Evolutionary conservation across 2,113 vertebrate species (phyloP).

Genomic region (Microtus oregoni): DNA sequence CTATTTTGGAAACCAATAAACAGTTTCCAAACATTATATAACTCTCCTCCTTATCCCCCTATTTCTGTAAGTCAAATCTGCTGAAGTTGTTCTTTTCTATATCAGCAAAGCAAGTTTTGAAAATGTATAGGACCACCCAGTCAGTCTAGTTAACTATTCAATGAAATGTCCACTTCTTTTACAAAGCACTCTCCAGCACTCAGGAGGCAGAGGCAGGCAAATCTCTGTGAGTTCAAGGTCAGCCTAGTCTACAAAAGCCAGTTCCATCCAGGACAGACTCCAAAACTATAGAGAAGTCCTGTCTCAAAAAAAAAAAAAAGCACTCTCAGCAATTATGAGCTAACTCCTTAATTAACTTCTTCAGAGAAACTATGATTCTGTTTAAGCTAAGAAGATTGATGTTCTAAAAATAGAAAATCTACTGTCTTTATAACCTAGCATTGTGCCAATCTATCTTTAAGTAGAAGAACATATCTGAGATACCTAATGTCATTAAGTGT

Average conservation of each 20-base stretch:
- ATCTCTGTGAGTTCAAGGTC: too few relatives aligned
- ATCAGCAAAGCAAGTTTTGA: slow-evolving; percentile 35
- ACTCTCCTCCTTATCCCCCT: slow-evolving; percentile 22
- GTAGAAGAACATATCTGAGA: background rate
- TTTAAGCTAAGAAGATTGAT: slow-evolving; percentile 41
- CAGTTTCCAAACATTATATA: slow-evolving; percentile 22
- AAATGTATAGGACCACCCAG: slow-evolving; percentile 22
- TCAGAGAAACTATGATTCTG: slow-evolving; percentile 33
- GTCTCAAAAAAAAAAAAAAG: background rate
- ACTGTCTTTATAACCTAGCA: background rate
- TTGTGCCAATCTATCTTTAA: slow-evolving; percentile 28
- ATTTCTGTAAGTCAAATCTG: background rate
- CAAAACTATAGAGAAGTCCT: too few relatives aligned
- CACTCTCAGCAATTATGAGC: slow-evolving; percentile 1
- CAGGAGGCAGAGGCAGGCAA: too few relatives aligned
- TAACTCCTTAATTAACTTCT: slow-evolving; percentile 31
- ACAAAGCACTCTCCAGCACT: too few relatives aligned
- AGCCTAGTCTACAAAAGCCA: too few relatives aligned
- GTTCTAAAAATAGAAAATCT: background rate
- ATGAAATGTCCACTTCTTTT: slow-evolving; percentile 2
- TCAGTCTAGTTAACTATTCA: slow-evolving; percentile 25
- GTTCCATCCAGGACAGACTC: too few relatives aligned
- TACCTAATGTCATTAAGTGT: slow-evolving; percentile 23
- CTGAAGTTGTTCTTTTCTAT: slow-evolving; percentile 35
- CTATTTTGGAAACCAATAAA: slow-evolving; percentile 17